phyloP scores from a whole-genome alignment of 2,888 invertebrate species.

The Melanostoma scalare region DNA sequence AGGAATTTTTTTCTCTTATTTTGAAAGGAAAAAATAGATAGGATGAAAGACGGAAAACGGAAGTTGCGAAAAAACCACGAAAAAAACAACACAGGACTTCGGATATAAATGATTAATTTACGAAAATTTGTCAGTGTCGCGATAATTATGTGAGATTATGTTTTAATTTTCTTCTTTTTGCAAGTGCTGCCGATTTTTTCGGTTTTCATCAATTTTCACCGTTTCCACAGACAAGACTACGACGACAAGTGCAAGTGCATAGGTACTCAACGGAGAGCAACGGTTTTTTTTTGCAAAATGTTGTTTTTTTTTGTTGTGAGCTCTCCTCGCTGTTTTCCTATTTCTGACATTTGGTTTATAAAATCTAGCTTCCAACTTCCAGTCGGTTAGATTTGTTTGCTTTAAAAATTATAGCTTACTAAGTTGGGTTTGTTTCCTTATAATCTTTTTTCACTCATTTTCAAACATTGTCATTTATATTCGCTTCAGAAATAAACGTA shows the following conservation, averaged over 20 bases:
- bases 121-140: background rate
- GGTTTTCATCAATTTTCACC: slow-evolving; percentile 24
- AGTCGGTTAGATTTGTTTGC: slow-evolving; percentile 32
- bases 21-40: slow-evolving; percentile 39
- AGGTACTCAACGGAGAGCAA: slow-evolving; percentile 52
- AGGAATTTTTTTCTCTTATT: slow-evolving; percentile 21
- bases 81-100: slow-evolving; percentile 36
- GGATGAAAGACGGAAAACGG: slow-evolving; percentile 36
- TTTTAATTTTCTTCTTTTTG: slow-evolving; percentile 34
- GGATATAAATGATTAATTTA: slow-evolving; percentile 10
- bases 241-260: slow-evolving; percentile 28
- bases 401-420: background rate
- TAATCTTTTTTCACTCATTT: no score
- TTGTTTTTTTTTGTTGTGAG: slow-evolving; percentile 28
- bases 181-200: slow-evolving; percentile 28
- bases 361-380: slow-evolving; percentile 10
- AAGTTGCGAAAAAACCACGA: slow-evolving; percentile 22
- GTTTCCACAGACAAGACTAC: slow-evolving; percentile 25
- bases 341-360: slow-evolving; percentile 55
- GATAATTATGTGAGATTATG: background rate
- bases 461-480: no score
- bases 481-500: no score
- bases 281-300: slow-evolving; percentile 39
- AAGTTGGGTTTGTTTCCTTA: no score
- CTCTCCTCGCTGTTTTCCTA: slow-evolving; percentile 15